phyloP scores from a whole-genome alignment of 2,113 vertebrate species.

The Galeopterus variegatus region DNA sequence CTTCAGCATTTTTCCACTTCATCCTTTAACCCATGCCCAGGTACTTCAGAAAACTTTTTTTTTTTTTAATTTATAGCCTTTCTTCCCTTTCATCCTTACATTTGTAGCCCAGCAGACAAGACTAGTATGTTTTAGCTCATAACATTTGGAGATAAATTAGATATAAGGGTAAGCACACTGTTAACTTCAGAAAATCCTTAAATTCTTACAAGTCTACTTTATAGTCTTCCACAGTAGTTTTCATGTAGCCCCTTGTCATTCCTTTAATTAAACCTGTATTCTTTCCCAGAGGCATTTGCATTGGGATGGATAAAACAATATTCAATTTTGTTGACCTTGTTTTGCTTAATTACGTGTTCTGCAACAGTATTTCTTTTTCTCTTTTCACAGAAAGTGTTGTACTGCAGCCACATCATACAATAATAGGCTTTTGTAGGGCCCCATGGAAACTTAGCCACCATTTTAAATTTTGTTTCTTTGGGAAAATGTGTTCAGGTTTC shows the following conservation, averaged over 20 bases:
- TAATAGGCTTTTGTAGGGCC: constrained; percentile 14
- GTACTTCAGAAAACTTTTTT: background rate
- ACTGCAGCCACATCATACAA: background rate
- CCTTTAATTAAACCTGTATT: constrained; percentile 36
- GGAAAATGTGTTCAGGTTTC: constrained; percentile 37
- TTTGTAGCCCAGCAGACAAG: constrained; percentile 19
- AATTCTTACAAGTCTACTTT: background rate
- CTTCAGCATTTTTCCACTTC: background rate
- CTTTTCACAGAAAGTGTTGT: constrained; percentile 22
- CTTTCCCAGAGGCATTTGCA: background rate
- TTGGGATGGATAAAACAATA: background rate
- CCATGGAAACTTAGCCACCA: background rate
- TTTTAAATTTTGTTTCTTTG: constrained; percentile 49
- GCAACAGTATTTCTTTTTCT: background rate
- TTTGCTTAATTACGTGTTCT: constrained; percentile 37
- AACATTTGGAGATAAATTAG: constrained; percentile 39
- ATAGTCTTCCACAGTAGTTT: background rate
- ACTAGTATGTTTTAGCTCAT: background rate
- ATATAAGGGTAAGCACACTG: background rate
- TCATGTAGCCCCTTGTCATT: background rate
- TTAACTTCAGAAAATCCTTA: background rate
- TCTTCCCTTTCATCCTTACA: constrained; percentile 27
- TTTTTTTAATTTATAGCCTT: constrained; percentile 7
- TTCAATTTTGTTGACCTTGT: constrained; percentile 37
- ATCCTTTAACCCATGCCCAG: background rate